These are phyloP conservation scores for Sciaenops ocellatus DNA, from an alignment of 2,797 vertebrate genomes.

Conservation along the genomic window DNA sequence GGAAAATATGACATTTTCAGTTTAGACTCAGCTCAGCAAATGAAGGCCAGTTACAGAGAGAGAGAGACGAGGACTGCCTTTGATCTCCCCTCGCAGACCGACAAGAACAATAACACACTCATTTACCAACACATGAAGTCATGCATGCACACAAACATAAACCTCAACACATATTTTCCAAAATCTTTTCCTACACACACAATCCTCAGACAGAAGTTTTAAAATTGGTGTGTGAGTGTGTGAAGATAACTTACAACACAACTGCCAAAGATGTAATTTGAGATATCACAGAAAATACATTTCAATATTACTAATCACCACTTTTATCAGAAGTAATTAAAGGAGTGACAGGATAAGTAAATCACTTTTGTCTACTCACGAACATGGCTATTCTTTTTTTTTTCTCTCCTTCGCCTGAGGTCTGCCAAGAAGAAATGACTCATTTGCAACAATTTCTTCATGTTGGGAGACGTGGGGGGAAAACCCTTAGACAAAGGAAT, in stretches of 20 bases:
- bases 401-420: conserved; percentile 45
- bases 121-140: conserved; percentile 63
- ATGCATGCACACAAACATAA: conserved; percentile 50
- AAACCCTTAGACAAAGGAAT: conserved; percentile 63
- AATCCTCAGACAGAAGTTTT: conserved; percentile 16
- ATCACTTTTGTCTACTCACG: conserved; percentile 63
- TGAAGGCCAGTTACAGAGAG: conserved; percentile 57
- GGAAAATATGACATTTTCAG: conserved; percentile 62
- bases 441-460: conserved; percentile 72
- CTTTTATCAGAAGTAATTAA: conserved; percentile 64
- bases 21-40: conserved; percentile 62
- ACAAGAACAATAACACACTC: conserved; percentile 61
- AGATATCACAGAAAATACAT: conserved; percentile 36
- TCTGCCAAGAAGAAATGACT: conserved; percentile 77
- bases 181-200: conserved; percentile 19
- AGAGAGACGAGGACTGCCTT: conserved; percentile 59
- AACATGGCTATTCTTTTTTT: conserved; percentile 54
- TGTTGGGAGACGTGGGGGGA: conserved; percentile 64
- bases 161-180: conserved; percentile 40
- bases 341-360: conserved; percentile 59
- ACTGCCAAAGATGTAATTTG: conserved; percentile 38
- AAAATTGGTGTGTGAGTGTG: not conserved
- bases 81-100: conserved; percentile 59
- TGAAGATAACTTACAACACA: not conserved
- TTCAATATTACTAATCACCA: conserved; percentile 41